Evolutionary conservation across 2,113 vertebrate genomes (phyloP).

Genomic region (Limnothrissa miodon): DNA sequence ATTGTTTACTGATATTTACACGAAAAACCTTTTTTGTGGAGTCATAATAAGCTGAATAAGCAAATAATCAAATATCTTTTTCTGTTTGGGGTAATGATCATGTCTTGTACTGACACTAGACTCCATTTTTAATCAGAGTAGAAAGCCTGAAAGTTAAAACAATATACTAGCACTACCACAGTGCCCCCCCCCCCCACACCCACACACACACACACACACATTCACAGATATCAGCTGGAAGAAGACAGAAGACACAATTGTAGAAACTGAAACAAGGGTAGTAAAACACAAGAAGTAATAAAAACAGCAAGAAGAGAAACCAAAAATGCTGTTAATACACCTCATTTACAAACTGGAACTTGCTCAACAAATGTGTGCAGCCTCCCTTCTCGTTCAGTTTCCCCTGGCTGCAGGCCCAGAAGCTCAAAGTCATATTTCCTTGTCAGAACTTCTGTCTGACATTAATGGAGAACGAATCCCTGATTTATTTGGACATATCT

Average conservation of each 20-base stretch:
- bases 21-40: slow-evolving; percentile 16
- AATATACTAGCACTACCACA: background rate
- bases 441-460: slow-evolving; percentile 42
- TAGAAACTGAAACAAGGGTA: background rate
- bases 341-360: background rate
- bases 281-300: too few relatives aligned
- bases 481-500: slow-evolving; percentile 43
- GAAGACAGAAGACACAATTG: background rate
- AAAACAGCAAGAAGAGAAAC: background rate
- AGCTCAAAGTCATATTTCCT: slow-evolving; percentile 35
- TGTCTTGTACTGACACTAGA: background rate
- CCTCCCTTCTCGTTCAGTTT: slow-evolving; percentile 39
- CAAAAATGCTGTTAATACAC: background rate
- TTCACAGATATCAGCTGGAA: background rate
- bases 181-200: too few relatives aligned
- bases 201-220: too few relatives aligned
- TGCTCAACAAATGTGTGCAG: slow-evolving; percentile 24
- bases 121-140: background rate
- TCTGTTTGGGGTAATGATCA: background rate
- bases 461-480: slow-evolving; percentile 41
- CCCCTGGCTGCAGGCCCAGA: slow-evolving; percentile 49
- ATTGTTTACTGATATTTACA: slow-evolving; percentile 39
- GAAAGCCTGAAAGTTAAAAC: background rate
- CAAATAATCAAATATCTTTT: background rate
- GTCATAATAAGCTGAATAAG: slow-evolving; percentile 18